A percentile compares a stretch with the other conserved stretches of the same genome.
Evolutionary conservation across 2,113 vertebrate genomes (phyloP).

Genomic region (Henicopernis longicauda): DNA sequence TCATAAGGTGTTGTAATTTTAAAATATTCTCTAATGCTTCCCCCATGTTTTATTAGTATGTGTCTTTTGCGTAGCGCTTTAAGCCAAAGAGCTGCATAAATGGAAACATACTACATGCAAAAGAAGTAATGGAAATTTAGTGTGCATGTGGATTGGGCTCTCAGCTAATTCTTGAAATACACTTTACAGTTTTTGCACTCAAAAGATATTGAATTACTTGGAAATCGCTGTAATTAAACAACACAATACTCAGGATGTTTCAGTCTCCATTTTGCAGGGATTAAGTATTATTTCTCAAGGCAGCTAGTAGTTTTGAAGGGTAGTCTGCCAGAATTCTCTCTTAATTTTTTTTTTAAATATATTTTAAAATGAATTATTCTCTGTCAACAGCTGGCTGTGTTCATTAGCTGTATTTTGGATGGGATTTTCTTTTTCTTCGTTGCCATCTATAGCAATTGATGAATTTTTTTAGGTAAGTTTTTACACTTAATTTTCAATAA

Average conservation of each 20-base stretch:
- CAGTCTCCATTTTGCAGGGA: neutral
- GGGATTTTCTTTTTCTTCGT: constrained; percentile 18
- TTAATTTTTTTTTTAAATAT: neutral
- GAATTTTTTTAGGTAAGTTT: constrained; percentile 21
- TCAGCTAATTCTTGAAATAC: neutral
- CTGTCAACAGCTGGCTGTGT: constrained; percentile 31
- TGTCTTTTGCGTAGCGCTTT: neutral
- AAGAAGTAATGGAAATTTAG: neutral
- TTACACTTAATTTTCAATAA: neutral
- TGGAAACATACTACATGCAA: neutral
- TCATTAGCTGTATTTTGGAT: constrained; percentile 24
- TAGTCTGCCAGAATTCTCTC: neutral
- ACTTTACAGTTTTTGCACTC: neutral
- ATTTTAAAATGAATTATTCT: neutral
- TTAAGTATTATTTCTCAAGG: neutral
- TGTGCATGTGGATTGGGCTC: neutral
- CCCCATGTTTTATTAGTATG: neutral
- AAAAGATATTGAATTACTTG: neutral
- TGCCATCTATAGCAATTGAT: neutral
- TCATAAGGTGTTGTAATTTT: neutral
- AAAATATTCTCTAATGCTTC: neutral
- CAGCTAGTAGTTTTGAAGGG: neutral
- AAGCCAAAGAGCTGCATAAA: neutral
- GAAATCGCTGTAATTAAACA: neutral
- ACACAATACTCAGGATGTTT: neutral